Evolutionary conservation across 1,140 invertebrate genomes (phyloP).

Genomic region (Drosophila asahinai): DNA sequence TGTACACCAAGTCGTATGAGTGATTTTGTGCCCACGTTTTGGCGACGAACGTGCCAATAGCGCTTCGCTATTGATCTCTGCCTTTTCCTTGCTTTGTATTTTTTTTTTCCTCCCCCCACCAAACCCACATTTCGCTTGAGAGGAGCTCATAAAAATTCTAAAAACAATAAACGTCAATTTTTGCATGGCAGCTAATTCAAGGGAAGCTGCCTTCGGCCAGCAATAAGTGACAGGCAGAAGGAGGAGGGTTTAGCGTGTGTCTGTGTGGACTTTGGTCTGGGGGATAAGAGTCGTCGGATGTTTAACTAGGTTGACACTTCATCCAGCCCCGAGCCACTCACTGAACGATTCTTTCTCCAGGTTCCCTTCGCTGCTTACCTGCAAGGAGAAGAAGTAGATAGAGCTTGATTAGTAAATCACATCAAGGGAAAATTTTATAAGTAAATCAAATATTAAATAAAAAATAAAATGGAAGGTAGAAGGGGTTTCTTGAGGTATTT

Average conservation of each 20-base stretch:
- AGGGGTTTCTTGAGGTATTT: too few species aligned
- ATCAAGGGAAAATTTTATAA: neutral
- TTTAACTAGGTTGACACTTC: slow-evolving; percentile 59
- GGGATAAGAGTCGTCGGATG: slow-evolving; percentile 36
- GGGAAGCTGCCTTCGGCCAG: slow-evolving; percentile 31
- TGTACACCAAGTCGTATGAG: slow-evolving; percentile 32
- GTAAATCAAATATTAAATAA: neutral
- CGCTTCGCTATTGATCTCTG: slow-evolving; percentile 32
- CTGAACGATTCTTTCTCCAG: slow-evolving; percentile 26
- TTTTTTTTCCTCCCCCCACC: neutral
- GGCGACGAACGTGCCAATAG: slow-evolving; percentile 33
- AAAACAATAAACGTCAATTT: slow-evolving; percentile 79
- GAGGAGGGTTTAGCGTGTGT: too few species aligned
- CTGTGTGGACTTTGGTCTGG: neutral
- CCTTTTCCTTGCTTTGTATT: neutral
- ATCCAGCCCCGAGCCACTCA: slow-evolving; percentile 17
- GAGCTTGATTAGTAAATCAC: slow-evolving; percentile 16
- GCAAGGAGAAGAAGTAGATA: neutral
- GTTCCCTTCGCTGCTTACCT: slow-evolving; percentile 21
- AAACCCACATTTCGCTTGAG: neutral
- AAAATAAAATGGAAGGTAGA: too few species aligned
- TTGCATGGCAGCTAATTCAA: slow-evolving; percentile 64
- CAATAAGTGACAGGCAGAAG: slow-evolving; percentile 16
- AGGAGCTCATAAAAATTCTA: slow-evolving; percentile 65
- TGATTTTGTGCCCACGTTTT: slow-evolving; percentile 39